These are phyloP conservation scores for Galaxias olidus DNA, from an alignment of 2,797 vertebrate genomes.

Conservation along the genomic window DNA sequence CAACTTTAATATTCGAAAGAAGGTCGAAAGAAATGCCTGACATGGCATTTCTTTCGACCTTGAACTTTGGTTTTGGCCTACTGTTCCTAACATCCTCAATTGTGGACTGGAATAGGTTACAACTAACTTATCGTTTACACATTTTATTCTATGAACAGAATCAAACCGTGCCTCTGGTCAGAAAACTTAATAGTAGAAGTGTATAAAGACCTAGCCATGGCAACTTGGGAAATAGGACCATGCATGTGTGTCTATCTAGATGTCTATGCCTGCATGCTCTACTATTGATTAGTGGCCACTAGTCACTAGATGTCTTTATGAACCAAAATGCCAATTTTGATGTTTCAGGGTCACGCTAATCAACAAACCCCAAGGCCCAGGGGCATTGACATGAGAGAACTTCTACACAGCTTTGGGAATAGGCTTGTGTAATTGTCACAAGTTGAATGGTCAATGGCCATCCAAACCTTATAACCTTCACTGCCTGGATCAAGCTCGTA, in stretches of 20 bases:
- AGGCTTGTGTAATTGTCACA: slow-evolving; percentile 33
- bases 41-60: no score
- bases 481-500: slow-evolving; percentile 15
- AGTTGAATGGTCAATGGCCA: slow-evolving; percentile 43
- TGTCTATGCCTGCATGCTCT: neutral
- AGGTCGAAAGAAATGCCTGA: no score
- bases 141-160: no score
- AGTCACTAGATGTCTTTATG: slow-evolving; percentile 16
- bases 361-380: slow-evolving; percentile 35
- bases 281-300: neutral
- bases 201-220: no score
- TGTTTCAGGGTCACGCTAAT: slow-evolving; percentile 50
- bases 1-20: no score
- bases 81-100: no score
- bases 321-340: slow-evolving; percentile 22
- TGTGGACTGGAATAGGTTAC: no score
- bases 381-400: slow-evolving; percentile 21
- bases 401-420: slow-evolving; percentile 32
- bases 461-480: slow-evolving; percentile 48
- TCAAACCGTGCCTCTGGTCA: no score
- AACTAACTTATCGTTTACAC: no score
- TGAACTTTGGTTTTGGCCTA: no score
- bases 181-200: no score
- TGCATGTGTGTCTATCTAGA: neutral
- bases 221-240: no score